A percentile compares a stretch with the other conserved stretches of the same genome.
Evolutionary conservation across 2,113 vertebrate genomes (phyloP).

Genomic region (Paramisgurnus dabryanus): DNA sequence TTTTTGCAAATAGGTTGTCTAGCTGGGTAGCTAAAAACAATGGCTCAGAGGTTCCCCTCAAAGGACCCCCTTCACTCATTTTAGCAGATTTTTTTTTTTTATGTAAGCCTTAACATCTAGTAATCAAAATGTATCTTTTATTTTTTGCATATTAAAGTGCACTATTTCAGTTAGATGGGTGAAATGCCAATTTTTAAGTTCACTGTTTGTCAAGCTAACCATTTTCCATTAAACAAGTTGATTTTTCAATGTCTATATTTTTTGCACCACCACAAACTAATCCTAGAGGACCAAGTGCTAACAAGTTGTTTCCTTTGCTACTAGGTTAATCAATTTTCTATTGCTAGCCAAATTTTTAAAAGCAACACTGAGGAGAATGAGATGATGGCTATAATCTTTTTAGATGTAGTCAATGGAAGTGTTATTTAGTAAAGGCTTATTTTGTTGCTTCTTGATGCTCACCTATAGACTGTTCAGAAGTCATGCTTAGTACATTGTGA

Average conservation of each 20-base stretch:
- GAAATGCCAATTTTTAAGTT: slow-evolving; percentile 46
- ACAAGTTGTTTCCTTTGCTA: slow-evolving; percentile 36
- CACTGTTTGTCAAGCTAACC: not conserved
- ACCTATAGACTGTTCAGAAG: slow-evolving; percentile 61
- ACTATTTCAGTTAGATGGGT: not conserved
- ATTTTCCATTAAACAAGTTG: slow-evolving; percentile 7
- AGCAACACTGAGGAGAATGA: slow-evolving; percentile 6
- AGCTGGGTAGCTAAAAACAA: too few relatives aligned
- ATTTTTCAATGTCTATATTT: not conserved
- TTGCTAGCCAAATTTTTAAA: not conserved
- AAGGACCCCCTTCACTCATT: not conserved
- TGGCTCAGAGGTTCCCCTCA: not conserved
- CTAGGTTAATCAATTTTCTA: not conserved
- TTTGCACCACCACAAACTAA: not conserved
- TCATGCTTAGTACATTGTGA: slow-evolving; percentile 63
- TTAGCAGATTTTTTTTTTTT: not conserved
- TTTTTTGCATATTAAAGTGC: slow-evolving; percentile 15
- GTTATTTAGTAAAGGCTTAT: slow-evolving; percentile 36
- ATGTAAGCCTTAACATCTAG: slow-evolving; percentile 45
- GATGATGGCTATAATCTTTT: not conserved
- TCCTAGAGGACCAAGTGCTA: slow-evolving; percentile 67
- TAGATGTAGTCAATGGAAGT: not conserved
- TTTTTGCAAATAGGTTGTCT: slow-evolving; percentile 19
- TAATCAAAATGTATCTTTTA: not conserved
- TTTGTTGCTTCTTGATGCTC: slow-evolving; percentile 45